Percentiles rank a stretch among this genome's conserved stretches.
phyloP scores from a whole-genome alignment of 2,797 vertebrate species.

The Centropyge bicolor region DNA sequence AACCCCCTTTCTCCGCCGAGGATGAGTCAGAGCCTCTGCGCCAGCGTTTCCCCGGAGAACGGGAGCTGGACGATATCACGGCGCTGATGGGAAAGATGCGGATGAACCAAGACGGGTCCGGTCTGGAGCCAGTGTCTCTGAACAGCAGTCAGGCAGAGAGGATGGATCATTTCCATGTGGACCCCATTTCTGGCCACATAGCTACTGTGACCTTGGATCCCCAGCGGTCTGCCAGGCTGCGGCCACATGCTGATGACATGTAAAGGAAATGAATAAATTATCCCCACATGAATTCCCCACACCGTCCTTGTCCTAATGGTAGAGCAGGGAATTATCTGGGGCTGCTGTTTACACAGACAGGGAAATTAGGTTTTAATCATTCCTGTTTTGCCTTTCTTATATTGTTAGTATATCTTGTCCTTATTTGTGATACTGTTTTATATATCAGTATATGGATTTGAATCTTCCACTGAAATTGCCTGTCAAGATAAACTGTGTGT shows the following conservation, averaged over 20 bases:
- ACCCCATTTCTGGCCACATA: constrained; percentile 85
- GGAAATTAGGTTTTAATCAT: constrained; percentile 54
- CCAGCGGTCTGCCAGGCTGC: constrained; percentile 64
- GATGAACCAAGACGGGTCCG: constrained; percentile 53
- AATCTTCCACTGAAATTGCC: constrained; percentile 48
- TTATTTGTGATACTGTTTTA: constrained; percentile 65
- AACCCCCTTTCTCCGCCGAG: constrained; percentile 84
- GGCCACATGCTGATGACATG: constrained; percentile 86
- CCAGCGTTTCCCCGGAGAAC: constrained; percentile 64
- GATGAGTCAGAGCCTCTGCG: constrained; percentile 84
- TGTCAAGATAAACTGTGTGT: constrained; percentile 24
- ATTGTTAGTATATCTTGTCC: constrained; percentile 28
- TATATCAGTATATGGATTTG: constrained; percentile 53
- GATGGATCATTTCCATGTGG: constrained; percentile 76
- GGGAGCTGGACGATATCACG: constrained; percentile 67
- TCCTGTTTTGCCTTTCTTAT: constrained; percentile 54
- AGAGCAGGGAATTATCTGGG: constrained; percentile 38
- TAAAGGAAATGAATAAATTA: constrained; percentile 52
- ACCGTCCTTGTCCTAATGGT: constrained; percentile 11
- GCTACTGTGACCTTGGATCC: constrained; percentile 81
- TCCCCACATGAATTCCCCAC: constrained; percentile 20
- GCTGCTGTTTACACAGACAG: constrained; percentile 55
- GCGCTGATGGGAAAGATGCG: constrained; percentile 75
- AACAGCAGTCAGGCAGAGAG: constrained; percentile 78
- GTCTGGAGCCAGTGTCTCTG: constrained; percentile 62